phyloP scores from a whole-genome alignment of 2,113 vertebrate genomes.

The Ceratotherium simum region DNA sequence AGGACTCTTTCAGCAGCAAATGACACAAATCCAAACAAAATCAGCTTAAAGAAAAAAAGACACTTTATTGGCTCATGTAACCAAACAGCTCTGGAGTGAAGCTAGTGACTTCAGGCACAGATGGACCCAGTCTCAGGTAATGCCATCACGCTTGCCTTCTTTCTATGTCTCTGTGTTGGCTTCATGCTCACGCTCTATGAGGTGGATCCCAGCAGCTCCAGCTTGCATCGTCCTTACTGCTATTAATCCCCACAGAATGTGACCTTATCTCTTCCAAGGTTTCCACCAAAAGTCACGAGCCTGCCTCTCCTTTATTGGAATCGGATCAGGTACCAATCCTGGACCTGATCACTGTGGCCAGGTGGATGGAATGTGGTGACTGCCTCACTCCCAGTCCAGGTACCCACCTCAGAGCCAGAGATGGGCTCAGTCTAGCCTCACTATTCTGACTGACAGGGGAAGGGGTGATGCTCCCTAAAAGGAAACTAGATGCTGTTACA shows the following conservation, averaged over 20 bases:
- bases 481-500: background rate
- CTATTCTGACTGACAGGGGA: rapidly evolving
- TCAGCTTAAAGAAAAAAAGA: background rate
- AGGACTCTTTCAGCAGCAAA: background rate
- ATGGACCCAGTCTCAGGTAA: background rate
- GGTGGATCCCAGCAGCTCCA: background rate
- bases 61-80: background rate
- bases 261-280: background rate
- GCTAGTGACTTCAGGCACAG: background rate
- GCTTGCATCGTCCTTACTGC: background rate
- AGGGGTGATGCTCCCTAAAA: background rate
- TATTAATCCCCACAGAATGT: no score
- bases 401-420: background rate
- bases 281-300: background rate
- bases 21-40: background rate
- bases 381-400: rapidly evolving
- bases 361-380: no score
- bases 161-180: background rate
- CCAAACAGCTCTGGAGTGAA: background rate
- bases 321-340: background rate
- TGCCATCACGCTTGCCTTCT: rapidly evolving
- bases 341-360: background rate
- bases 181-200: background rate
- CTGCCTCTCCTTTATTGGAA: background rate
- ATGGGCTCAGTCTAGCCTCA: background rate